Conservation (phyloP, 2,797 vertebrate genomes). For the Balearica regulorum region DNA sequence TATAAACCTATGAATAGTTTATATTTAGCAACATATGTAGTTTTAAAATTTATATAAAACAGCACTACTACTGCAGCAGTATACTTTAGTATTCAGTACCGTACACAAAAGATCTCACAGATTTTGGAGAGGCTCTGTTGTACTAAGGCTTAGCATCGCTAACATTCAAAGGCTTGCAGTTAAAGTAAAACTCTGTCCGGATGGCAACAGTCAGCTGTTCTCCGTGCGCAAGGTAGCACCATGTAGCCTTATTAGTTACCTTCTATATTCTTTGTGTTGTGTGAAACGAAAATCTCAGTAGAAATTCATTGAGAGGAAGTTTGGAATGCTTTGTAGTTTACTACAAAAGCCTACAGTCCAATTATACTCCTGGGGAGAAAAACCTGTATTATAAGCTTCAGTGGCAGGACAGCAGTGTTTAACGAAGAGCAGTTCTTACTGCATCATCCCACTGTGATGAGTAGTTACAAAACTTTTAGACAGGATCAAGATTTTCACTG, state of each 20-base stretch:
- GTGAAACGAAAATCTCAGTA: background rate
- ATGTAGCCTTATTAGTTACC: background rate
- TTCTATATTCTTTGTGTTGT: background rate
- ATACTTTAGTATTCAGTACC: background rate
- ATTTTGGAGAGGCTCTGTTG: background rate
- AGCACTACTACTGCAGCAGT: background rate
- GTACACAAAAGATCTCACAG: background rate
- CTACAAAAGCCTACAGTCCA: background rate
- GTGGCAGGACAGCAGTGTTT: background rate
- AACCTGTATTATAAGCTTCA: background rate
- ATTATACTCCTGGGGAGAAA: conserved; percentile 1
- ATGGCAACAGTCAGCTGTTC: background rate
- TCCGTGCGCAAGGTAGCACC: background rate
- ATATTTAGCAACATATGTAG: conserved; percentile 3
- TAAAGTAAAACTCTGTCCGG: background rate
- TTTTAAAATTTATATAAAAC: background rate
- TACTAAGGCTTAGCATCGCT: background rate
- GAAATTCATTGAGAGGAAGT: background rate
- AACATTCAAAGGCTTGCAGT: background rate
- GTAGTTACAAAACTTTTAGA: background rate
- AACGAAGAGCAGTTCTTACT: background rate
- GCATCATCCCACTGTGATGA: background rate
- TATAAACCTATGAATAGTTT: background rate
- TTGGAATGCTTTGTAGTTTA: background rate
- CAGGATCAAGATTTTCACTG: background rate